phyloP scores from a whole-genome alignment of 23 tunicate species.

The Clavelina lepadiformis region DNA sequence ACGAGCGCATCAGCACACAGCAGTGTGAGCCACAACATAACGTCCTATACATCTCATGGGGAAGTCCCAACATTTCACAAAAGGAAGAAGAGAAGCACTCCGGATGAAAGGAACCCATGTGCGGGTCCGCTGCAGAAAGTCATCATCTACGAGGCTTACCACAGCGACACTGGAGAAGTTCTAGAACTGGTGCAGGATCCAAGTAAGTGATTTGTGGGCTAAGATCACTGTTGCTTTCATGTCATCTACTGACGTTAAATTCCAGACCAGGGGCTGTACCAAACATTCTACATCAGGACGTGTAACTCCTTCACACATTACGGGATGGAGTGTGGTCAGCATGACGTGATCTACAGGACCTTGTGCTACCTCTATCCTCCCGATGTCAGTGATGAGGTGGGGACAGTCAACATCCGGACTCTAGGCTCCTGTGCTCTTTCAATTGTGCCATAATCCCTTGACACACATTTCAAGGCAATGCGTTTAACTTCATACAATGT shows the following conservation, averaged over 20 bases:
- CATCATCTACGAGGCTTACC: constrained; percentile 11
- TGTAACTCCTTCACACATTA: not conserved
- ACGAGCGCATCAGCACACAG: not conserved
- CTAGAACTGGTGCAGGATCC: constrained; percentile 24
- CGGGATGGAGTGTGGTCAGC: not conserved
- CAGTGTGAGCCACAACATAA: not conserved
- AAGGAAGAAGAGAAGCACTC: constrained; percentile 2
- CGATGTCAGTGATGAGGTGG: constrained; percentile 25
- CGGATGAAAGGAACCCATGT: constrained; percentile 5
- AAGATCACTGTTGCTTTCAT: no score
- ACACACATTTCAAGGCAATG: no score
- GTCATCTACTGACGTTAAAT: not conserved
- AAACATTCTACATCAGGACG: constrained; percentile 8
- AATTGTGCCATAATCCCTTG: no score
- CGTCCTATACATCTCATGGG: constrained; percentile 7
- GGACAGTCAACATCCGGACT: not conserved
- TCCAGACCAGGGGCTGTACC: constrained; percentile 5
- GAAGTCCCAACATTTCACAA: no score
- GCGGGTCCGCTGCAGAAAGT: constrained; percentile 10
- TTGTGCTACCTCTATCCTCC: constrained; percentile 15
- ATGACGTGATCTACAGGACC: constrained; percentile 14
- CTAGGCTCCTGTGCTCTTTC: constrained; percentile 14
- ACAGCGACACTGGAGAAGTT: not conserved
- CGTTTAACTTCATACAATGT: no score
- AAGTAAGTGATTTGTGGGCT: constrained; percentile 3